These are phyloP conservation scores for Listrodromus nycthemerus DNA, from an alignment of 2,888 invertebrate genomes.

Conservation along the genomic window DNA sequence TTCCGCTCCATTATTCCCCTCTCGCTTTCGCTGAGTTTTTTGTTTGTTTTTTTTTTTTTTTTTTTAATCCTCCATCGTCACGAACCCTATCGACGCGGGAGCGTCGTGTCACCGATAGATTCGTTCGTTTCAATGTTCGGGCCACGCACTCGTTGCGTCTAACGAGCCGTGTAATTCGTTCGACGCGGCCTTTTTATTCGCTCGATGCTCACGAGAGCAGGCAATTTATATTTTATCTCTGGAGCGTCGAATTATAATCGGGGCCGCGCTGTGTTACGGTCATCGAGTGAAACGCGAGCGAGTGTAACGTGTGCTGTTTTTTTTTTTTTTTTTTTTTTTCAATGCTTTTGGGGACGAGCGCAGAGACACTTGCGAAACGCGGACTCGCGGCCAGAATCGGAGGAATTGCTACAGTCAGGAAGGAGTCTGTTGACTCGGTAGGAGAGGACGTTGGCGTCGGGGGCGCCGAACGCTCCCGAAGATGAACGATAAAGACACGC, in stretches of 20 bases:
- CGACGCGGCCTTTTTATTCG: slow-evolving; percentile 55
- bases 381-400: neutral
- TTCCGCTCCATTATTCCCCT: slow-evolving; percentile 63
- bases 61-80: slow-evolving; percentile 43
- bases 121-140: slow-evolving; percentile 35
- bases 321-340: no score
- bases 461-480: slow-evolving; percentile 22
- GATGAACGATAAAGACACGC: slow-evolving; percentile 25
- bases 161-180: slow-evolving; percentile 65
- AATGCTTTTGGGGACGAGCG: neutral
- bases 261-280: neutral
- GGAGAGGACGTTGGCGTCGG: slow-evolving; percentile 39
- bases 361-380: slow-evolving; percentile 9
- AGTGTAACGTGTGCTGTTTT: no score
- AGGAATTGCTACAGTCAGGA: neutral
- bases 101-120: slow-evolving; percentile 1
- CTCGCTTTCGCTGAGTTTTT: slow-evolving; percentile 40
- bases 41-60: slow-evolving; percentile 52
- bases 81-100: neutral
- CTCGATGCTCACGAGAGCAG: slow-evolving; percentile 42
- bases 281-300: slow-evolving; percentile 1
- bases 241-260: slow-evolving; percentile 28
- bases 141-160: slow-evolving; percentile 43
- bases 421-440: slow-evolving; percentile 55
- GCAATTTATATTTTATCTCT: slow-evolving; percentile 58